A percentile compares a stretch with the other conserved stretches of the same genome.
These are phyloP conservation scores for Pseudochirops corinnae DNA, from an alignment of 2,797 vertebrate species.

Conservation along the genomic window DNA sequence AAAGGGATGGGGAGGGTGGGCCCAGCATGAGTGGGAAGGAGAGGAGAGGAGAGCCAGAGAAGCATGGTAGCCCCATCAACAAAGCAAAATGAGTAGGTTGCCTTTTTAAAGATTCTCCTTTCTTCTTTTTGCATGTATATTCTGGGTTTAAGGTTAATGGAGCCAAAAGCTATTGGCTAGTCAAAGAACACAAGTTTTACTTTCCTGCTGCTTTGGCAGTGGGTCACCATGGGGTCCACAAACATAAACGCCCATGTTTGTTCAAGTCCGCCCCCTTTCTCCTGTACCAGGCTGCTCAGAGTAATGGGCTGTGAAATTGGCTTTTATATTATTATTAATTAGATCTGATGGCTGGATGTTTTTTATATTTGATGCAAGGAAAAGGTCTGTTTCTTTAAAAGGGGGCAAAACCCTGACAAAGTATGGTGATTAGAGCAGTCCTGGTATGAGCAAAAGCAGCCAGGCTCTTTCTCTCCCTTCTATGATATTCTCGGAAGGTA, in stretches of 20 bases:
- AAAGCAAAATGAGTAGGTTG: conserved; percentile 83
- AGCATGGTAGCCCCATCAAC: conserved; percentile 82
- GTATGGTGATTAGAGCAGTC: not conserved
- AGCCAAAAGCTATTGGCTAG: conserved; percentile 76
- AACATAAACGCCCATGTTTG: conserved; percentile 80
- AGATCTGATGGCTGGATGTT: conserved; percentile 78
- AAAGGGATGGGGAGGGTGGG: conserved; percentile 74
- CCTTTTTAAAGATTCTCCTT: conserved; percentile 79
- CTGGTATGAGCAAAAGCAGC: conserved; percentile 12
- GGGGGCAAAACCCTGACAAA: conserved; percentile 49
- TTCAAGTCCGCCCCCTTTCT: conserved; percentile 77
- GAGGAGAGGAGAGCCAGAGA: conserved; percentile 63
- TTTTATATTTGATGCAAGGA: conserved; percentile 60
- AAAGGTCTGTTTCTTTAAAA: conserved; percentile 54
- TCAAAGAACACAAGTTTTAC: conserved; percentile 67
- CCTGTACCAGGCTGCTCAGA: conserved; percentile 71
- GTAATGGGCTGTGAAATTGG: conserved; percentile 87
- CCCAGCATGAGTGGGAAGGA: conserved; percentile 60
- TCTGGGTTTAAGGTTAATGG: conserved; percentile 79
- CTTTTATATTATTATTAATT: conserved; percentile 88
- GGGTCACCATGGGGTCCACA: conserved; percentile 74
- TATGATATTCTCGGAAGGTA: not conserved
- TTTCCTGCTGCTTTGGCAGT: conserved; percentile 52
- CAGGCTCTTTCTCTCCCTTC: not conserved
- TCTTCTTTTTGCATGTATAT: conserved; percentile 74